phyloP scores from a whole-genome alignment of 2,797 vertebrate species.

The Bucorvus abyssinicus region DNA sequence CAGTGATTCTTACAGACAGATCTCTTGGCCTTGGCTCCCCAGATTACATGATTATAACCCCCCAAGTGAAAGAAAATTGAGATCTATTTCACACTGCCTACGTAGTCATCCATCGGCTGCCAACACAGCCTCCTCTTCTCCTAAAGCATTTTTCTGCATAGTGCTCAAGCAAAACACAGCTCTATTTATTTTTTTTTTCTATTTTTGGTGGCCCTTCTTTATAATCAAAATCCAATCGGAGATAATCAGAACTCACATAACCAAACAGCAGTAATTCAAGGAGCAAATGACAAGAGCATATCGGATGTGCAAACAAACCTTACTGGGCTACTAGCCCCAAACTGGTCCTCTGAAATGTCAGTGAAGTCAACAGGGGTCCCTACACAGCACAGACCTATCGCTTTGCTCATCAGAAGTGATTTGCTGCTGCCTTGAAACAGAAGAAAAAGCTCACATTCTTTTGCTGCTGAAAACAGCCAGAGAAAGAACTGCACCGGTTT shows the following conservation, averaged over 20 bases:
- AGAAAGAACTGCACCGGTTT: background rate
- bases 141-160: background rate
- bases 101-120: background rate
- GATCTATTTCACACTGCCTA: background rate
- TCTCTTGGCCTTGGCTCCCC: background rate
- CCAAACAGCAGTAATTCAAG: background rate
- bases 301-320: background rate
- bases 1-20: conserved; percentile 11
- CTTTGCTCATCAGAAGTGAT: conserved; percentile 41
- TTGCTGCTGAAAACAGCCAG: background rate
- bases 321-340: background rate
- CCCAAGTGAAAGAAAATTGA: conserved; percentile 6
- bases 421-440: background rate
- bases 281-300: background rate
- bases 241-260: background rate
- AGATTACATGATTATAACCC: background rate
- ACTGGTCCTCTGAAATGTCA: background rate
- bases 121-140: background rate
- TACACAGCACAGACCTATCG: background rate
- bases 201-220: background rate
- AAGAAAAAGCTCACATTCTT: conserved; percentile 7
- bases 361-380: background rate
- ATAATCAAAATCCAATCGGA: background rate
- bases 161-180: background rate
- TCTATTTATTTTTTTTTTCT: background rate